Evolutionary conservation across 1,140 invertebrate genomes (phyloP).

Genomic region (Gonioctena quinquepunctata): DNA sequence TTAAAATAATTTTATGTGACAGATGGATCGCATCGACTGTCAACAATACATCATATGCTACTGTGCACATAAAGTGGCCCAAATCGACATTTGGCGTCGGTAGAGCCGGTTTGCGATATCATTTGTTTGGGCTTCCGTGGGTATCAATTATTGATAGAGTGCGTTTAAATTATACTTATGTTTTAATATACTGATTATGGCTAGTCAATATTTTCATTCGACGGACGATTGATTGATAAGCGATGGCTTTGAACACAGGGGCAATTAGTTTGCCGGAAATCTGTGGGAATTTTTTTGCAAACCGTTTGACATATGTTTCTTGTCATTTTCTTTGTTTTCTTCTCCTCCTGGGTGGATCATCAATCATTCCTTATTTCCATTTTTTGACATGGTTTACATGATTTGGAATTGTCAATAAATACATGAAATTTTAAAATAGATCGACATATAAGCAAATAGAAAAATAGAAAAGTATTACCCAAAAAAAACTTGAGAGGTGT

Average conservation of each 20-base stretch:
- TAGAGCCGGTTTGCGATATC: not conserved
- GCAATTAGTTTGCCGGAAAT: no score
- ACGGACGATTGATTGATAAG: not conserved
- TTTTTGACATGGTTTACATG: no score
- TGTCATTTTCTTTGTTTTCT: no score
- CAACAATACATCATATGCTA: conserved; percentile 55
- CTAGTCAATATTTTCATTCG: not conserved
- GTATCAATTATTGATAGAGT: conserved; percentile 49
- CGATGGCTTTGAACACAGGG: not conserved
- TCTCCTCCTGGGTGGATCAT: no score
- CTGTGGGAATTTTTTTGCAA: no score
- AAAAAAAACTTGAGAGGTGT: no score
- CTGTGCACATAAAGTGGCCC: conserved; percentile 41
- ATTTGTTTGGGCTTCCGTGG: conserved; percentile 27
- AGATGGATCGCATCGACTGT: conserved; percentile 48
- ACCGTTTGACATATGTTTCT: no score
- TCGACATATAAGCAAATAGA: no score
- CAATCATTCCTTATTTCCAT: no score
- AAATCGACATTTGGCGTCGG: conserved; percentile 14
- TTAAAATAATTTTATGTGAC: conserved; percentile 56
- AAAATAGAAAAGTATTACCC: no score
- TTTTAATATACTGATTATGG: conserved; percentile 44
- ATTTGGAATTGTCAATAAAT: no score
- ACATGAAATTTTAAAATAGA: no score
- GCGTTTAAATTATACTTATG: conserved; percentile 49